Percentiles rank a stretch among this genome's conserved stretches.
Evolutionary conservation across 2,888 invertebrate species (phyloP).

Genomic region (Hesperia comma): DNA sequence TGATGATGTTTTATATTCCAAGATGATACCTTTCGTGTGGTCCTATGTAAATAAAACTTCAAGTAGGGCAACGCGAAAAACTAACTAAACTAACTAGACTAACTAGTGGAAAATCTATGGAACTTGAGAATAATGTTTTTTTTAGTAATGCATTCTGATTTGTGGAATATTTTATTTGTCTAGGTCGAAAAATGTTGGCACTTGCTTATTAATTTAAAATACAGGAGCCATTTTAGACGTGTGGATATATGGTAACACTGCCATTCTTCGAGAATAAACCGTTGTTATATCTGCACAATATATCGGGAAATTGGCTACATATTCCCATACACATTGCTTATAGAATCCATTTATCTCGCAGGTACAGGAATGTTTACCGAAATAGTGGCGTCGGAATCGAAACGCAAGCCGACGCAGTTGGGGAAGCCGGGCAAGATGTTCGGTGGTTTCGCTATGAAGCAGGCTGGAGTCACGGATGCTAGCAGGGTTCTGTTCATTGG

Average conservation of each 20-base stretch:
- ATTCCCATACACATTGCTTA: not conserved
- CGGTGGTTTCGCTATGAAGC: conserved; percentile 77
- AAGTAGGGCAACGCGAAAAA: too few relatives aligned
- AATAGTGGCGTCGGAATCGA: conserved; percentile 64
- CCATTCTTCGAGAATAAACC: not conserved
- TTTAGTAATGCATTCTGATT: too few relatives aligned
- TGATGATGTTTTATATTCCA: too few relatives aligned
- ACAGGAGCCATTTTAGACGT: too few relatives aligned
- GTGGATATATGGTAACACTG: not conserved
- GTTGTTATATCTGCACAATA: not conserved
- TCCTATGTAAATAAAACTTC: too few relatives aligned
- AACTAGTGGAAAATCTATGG: too few relatives aligned
- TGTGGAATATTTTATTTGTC: too few relatives aligned
- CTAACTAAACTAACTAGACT: too few relatives aligned
- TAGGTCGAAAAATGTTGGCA: too few relatives aligned
- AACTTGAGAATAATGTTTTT: too few relatives aligned
- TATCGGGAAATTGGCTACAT: not conserved
- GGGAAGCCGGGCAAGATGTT: conserved; percentile 80
- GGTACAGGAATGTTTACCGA: conserved; percentile 73
- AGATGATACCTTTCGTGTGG: too few relatives aligned
- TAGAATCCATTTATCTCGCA: conserved; percentile 46
- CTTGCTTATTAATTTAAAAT: too few relatives aligned
- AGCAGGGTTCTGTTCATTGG: conserved; percentile 91
- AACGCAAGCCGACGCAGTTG: conserved; percentile 66
- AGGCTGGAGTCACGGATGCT: conserved; percentile 85